Base-by-base conservation (phyloP, 2,888 invertebrate species). In the Volucella zonaria region DNA sequence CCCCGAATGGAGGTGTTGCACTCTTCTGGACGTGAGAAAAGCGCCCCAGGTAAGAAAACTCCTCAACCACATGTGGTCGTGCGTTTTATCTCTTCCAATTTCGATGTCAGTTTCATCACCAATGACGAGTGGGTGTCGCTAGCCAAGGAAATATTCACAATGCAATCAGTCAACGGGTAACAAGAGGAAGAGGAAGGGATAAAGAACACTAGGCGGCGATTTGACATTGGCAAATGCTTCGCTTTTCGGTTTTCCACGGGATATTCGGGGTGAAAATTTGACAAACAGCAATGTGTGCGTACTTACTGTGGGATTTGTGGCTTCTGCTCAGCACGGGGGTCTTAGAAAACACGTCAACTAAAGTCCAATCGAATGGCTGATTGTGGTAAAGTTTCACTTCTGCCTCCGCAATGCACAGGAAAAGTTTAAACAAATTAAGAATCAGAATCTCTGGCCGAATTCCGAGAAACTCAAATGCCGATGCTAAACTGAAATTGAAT, bases 401-500 rank as follows among this genome's bases (percentile, higher is more conserved):
- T 62, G 62, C 68, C 82, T 82, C 54, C 66, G 74, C 66, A 82
- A 83, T 70, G 66, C 68, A 75, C 82, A 83, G 31, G 64, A 79
- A 82, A 70, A 58, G 14, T 79, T 79, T 47, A 83, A 75, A 82
- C 78, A 78, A 82, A 82, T 70, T 68, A 82, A 58, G 62, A 54
- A 43, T 68, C 31, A 31, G 31, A 31, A 31, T 31, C 4, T 31
- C 78, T 75, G 64, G 49, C 47, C 74, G 54, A 66, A 79, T 70
- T 79, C 82, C 79, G 82, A 74, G 59, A 79, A 83, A 83, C 82
- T 75, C 82, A 83, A 83, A 83, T 83, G 82, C 82, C 79, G 82
- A 83, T 83, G 82, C 82, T 83, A 79, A 83, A 79, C 79, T 79
- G 79, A 79, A 79, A 83, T 56, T 78, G 64, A 71, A 77, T 79